Evolutionary conservation across 2,888 invertebrate genomes (phyloP).

Genomic region (Maniola hyperantus): DNA sequence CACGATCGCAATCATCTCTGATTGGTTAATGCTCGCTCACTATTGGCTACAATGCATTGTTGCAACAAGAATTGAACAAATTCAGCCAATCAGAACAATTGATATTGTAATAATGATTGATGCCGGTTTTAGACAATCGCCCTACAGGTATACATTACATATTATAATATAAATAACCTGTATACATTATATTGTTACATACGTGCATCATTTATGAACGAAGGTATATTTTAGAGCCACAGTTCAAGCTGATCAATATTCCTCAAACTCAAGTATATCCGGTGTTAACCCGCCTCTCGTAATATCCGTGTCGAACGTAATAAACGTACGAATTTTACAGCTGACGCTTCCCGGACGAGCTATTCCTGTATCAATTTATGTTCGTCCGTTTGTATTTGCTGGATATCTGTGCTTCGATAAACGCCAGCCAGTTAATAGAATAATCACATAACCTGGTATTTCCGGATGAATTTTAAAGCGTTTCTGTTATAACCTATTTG

Average conservation of each 20-base stretch:
- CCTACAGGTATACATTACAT: too few relatives aligned
- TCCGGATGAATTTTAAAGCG: background rate
- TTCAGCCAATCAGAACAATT: too few relatives aligned
- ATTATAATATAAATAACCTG: too few relatives aligned
- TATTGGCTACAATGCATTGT: too few relatives aligned
- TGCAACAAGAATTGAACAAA: too few relatives aligned
- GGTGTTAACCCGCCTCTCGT: background rate
- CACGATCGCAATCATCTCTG: too few relatives aligned
- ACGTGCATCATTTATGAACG: background rate
- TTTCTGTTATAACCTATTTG: background rate
- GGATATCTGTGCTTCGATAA: conserved; percentile 14
- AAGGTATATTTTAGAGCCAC: background rate
- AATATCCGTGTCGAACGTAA: conserved; percentile 15
- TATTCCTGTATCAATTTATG: conserved; percentile 21
- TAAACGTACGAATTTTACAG: conserved; percentile 20
- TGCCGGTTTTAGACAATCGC: too few relatives aligned
- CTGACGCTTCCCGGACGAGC: conserved; percentile 10
- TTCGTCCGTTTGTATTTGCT: conserved; percentile 20
- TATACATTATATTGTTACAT: too few relatives aligned
- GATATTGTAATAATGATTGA: too few relatives aligned
- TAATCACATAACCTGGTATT: conserved; percentile 16
- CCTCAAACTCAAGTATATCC: background rate
- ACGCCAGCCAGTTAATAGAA: conserved; percentile 18
- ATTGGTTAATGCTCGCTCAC: too few relatives aligned
- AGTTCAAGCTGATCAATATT: background rate